A percentile compares a stretch with the other conserved stretches of the same genome.
These are phyloP conservation scores for Scaptomyza hsui DNA, from an alignment of 1,140 invertebrate genomes.

Conservation along the genomic window DNA sequence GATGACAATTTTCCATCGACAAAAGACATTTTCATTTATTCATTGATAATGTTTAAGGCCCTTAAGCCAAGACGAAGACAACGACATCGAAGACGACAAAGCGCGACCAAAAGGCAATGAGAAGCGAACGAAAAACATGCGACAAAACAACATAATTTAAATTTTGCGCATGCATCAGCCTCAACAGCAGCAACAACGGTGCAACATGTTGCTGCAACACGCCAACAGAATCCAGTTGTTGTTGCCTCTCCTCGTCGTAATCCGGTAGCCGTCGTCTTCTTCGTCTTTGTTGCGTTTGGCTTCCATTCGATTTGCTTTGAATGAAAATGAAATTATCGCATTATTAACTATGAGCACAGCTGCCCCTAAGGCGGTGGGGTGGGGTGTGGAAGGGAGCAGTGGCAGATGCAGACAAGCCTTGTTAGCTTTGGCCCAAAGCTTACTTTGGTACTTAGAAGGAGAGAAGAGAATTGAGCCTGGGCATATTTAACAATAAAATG, in stretches of 20 bases:
- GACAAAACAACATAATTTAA: constrained; percentile 84
- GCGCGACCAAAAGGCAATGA: constrained; percentile 48
- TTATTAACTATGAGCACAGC: constrained; percentile 72
- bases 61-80: constrained; percentile 24
- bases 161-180: constrained; percentile 75
- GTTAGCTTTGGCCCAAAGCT: constrained; percentile 57
- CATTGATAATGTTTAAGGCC: constrained; percentile 73
- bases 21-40: constrained; percentile 81
- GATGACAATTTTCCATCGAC: constrained; percentile 64
- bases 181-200: constrained; percentile 3
- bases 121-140: constrained; percentile 72
- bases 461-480: constrained; percentile 2
- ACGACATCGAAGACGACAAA: constrained; percentile 43
- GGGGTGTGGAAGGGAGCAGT: constrained; percentile 1
- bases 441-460: constrained; percentile 28
- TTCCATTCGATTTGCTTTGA: constrained; percentile 76
- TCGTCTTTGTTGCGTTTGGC: constrained; percentile 28
- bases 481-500: constrained; percentile 82
- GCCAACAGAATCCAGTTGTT: constrained; percentile 34
- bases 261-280: constrained; percentile 54
- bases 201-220: constrained; percentile 80
- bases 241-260: constrained; percentile 45
- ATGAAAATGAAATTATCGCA: constrained; percentile 82
- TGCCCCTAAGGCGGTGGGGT: constrained; percentile 1
- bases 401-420: constrained; percentile 56